Evolutionary conservation across 2,888 invertebrate genomes (phyloP), one percentile per base, ranked within the genome.

Genomic region (Buathra laborator): DNA sequence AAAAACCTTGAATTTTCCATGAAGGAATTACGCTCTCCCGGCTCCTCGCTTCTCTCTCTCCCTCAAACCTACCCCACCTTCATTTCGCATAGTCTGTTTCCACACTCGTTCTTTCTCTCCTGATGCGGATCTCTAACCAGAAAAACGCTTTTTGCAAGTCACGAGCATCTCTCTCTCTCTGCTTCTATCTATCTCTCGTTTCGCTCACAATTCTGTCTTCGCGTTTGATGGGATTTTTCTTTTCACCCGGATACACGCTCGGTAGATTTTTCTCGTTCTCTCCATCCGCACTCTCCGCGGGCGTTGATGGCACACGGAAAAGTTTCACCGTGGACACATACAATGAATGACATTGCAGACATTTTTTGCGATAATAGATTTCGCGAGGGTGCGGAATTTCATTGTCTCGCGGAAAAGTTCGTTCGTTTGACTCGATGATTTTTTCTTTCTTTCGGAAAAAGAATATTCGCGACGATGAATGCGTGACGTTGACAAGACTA

Each of bases 1-100:
- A 93, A 93, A 93, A 93, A 93, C 92, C 92, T 92, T 93, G 93
- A 93, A 93, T 93, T 93, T 93, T 93, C 92, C 92, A 93, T 93
- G 91, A 92, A 92, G 92, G 89, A 92, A 92, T 92, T 92, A 91
- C 89, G 87, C 89, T 84, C 86, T 68, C 59, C 46, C 10, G 59
- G 67, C 59, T 56, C 51, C 37, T 53, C 59, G 56, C 62, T 70
- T 10, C 29, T 43, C 14, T 51, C 29, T 14, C 29, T 56, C 29
- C 66, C 29, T 48, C 37, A 24, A 62, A 74, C 67, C 56, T 24
- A 62, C 43, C 64, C 14, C 48, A 46, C 37, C 48, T 77, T 72
- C 72, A 56, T 62, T 51, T 66, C 70, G 51, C 67, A 24, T 56
- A 43, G 43, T 53, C 66, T 67, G 53, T 44, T 32, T 67, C 71